These are phyloP conservation scores for Spinus olivaceus DNA, from an alignment of 2,797 vertebrate genomes.

Conservation along the genomic window DNA sequence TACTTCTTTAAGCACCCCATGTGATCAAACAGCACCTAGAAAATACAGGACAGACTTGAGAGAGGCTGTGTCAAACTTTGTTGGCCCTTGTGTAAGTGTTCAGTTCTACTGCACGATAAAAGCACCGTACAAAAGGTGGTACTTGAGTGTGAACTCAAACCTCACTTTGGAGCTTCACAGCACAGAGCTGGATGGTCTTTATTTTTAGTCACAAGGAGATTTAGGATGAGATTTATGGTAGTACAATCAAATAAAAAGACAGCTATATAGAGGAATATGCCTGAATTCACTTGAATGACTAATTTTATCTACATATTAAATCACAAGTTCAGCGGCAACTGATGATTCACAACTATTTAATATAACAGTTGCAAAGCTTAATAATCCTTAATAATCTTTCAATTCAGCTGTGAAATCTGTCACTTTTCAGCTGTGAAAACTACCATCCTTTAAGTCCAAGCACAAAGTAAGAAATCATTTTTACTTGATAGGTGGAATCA, in stretches of 20 bases:
- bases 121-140: accelerated
- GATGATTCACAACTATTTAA: background rate
- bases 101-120: background rate
- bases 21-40: slow-evolving; percentile 96
- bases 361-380: background rate
- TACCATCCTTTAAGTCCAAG: background rate
- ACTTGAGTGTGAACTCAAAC: background rate
- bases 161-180: background rate
- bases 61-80: background rate
- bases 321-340: background rate
- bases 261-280: background rate
- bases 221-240: background rate
- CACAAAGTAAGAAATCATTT: slow-evolving; percentile 1
- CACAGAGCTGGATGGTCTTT: background rate
- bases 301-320: background rate
- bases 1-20: slow-evolving; percentile 99
- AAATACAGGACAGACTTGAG: background rate
- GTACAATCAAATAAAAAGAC: background rate
- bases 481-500: background rate
- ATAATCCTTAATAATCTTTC: background rate
- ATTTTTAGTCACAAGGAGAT: background rate
- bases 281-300: background rate
- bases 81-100: background rate
- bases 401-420: background rate
- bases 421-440: background rate